phyloP scores from a whole-genome alignment of 1,140 invertebrate species.

The Zaprionus kolodkinae region DNA sequence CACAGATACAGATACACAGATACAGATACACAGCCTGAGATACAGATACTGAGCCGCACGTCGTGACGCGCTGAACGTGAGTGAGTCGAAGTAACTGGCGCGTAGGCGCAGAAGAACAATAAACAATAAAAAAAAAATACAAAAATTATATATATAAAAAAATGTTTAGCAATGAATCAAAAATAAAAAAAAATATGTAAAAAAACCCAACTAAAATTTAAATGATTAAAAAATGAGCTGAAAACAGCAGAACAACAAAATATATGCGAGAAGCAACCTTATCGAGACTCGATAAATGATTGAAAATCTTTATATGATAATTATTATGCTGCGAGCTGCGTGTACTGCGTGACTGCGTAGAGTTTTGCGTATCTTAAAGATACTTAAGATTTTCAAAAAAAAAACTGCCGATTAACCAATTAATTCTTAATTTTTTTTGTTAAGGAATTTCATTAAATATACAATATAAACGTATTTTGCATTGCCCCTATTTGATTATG shows the following conservation, averaged over 20 bases:
- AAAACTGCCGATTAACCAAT: slow-evolving; percentile 1
- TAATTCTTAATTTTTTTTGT: neutral
- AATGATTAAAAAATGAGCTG: slow-evolving; percentile 28
- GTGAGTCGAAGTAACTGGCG: slow-evolving; percentile 39
- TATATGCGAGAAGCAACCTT: neutral
- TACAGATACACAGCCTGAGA: slow-evolving; percentile 9
- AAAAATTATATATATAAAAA: too few species aligned
- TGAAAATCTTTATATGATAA: slow-evolving; percentile 13
- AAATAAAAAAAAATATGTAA: slow-evolving; percentile 16
- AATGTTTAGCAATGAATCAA: slow-evolving; percentile 41
- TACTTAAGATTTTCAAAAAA: neutral
- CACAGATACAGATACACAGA: slow-evolving; percentile 18
- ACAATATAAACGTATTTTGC: neutral
- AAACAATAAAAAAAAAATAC: slow-evolving; percentile 41
- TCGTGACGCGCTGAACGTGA: slow-evolving; percentile 15
- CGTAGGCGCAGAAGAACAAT: slow-evolving; percentile 52
- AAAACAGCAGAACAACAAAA: slow-evolving; percentile 18
- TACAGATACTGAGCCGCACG: slow-evolving; percentile 19
- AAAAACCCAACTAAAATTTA: slow-evolving; percentile 32
- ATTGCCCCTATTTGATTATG: neutral
- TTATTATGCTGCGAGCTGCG: neutral
- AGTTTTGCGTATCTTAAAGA: slow-evolving; percentile 1
- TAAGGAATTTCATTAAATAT: neutral
- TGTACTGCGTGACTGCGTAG: neutral
- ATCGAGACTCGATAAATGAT: slow-evolving; percentile 13